Evolutionary conservation across 2,113 vertebrate genomes (phyloP).

Genomic region (Phoenicopterus ruber): DNA sequence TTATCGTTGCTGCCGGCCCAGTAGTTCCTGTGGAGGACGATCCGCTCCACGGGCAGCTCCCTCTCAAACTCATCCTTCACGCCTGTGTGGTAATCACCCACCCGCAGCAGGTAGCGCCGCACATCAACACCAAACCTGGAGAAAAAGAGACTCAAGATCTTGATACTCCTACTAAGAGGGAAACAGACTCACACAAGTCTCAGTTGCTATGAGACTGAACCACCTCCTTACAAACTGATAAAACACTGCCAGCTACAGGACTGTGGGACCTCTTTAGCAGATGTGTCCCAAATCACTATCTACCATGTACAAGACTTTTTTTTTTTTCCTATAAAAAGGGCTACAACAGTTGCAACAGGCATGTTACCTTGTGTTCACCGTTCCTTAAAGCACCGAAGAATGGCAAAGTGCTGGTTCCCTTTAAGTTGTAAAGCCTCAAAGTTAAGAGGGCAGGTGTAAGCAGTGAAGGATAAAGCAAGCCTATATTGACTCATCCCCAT

Average conservation of each 20-base stretch:
- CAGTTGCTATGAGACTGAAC: not conserved
- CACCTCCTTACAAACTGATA: not conserved
- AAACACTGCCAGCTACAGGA: not conserved
- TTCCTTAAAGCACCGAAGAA: not conserved
- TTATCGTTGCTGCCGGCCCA: constrained; percentile 84
- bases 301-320: not conserved
- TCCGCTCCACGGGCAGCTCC: constrained; percentile 73
- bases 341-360: not conserved
- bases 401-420: not conserved
- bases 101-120: constrained; percentile 76
- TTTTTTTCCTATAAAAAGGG: not conserved
- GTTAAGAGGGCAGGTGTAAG: not conserved
- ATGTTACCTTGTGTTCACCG: not conserved
- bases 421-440: not conserved
- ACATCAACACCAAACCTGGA: constrained; percentile 81
- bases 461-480: not conserved
- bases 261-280: not conserved
- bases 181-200: not conserved
- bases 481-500: not conserved
- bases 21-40: constrained; percentile 87
- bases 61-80: constrained; percentile 82
- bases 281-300: not conserved
- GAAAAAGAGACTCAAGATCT: not conserved
- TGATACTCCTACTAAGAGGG: not conserved
- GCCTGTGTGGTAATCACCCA: constrained; percentile 84